Evolutionary conservation across 2,888 invertebrate genomes (phyloP).

Genomic region (Lithophane socia): DNA sequence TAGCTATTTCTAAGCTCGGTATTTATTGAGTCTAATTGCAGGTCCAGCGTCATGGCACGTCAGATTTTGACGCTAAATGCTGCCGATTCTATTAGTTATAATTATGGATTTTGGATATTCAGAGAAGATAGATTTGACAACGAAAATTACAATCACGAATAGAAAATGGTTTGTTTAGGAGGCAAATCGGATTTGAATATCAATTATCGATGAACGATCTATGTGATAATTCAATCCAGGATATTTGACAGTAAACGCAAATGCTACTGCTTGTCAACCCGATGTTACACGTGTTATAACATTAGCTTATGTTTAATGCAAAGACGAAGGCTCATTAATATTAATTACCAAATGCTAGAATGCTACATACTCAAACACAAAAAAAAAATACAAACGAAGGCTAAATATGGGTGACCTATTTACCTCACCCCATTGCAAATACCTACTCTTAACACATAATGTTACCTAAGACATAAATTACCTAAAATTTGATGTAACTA

Average conservation of each 20-base stretch:
- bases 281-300: constrained; percentile 4
- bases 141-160: constrained; percentile 35
- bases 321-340: not conserved
- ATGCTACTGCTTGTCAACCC: not conserved
- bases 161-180: constrained; percentile 26
- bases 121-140: constrained; percentile 41
- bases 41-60: constrained; percentile 27
- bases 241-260: not conserved
- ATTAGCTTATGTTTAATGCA: not conserved
- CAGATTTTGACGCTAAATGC: constrained; percentile 34
- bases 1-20: constrained; percentile 32
- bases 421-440: constrained; percentile 34
- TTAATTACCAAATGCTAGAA: not conserved
- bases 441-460: constrained; percentile 20
- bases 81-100: constrained; percentile 26
- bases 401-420: constrained; percentile 51
- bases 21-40: constrained; percentile 54
- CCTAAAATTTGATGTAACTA: constrained; percentile 55
- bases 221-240: constrained; percentile 17
- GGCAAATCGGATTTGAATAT: constrained; percentile 39
- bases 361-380: not conserved
- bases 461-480: constrained; percentile 49
- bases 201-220: constrained; percentile 29
- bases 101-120: constrained; percentile 11
- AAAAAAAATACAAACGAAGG: constrained; percentile 13